These are phyloP conservation scores for Rotaria socialis DNA, from an alignment of 2,888 invertebrate species.

Conservation along the genomic window DNA sequence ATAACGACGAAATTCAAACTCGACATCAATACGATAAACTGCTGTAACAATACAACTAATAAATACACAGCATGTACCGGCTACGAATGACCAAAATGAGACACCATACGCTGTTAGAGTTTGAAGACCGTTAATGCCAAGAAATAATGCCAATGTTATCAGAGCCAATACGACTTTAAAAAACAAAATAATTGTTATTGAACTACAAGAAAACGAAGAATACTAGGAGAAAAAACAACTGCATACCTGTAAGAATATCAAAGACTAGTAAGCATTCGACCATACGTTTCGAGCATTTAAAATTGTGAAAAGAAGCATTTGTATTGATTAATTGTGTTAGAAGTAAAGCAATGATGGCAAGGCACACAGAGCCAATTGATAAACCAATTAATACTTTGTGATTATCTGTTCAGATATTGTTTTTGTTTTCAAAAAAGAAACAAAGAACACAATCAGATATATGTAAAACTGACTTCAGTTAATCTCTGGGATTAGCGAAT, in stretches of 20 bases:
- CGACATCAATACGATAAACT: slow-evolving; percentile 26
- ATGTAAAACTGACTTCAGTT: no score
- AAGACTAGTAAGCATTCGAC: neutral
- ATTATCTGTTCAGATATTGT: neutral
- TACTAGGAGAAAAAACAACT: neutral
- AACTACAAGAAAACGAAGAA: neutral
- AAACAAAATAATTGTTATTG: no score
- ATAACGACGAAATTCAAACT: slow-evolving; percentile 35
- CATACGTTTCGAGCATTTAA: neutral
- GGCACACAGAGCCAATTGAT: neutral
- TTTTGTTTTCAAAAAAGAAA: no score
- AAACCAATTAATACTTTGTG: neutral
- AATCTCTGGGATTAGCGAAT: no score
- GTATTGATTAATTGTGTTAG: neutral
- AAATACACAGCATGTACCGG: neutral
- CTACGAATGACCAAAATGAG: slow-evolving; percentile 32
- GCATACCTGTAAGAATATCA: neutral
- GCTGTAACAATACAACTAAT: neutral
- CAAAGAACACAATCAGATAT: no score
- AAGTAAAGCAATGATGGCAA: neutral
- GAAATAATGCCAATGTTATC: neutral
- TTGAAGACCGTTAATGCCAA: slow-evolving; percentile 6
- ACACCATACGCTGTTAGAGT: neutral
- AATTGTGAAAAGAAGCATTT: neutral
- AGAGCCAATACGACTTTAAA: neutral